Conservation (phyloP, 1,140 invertebrate genomes). For the Dreissena rostriformis region DNA sequence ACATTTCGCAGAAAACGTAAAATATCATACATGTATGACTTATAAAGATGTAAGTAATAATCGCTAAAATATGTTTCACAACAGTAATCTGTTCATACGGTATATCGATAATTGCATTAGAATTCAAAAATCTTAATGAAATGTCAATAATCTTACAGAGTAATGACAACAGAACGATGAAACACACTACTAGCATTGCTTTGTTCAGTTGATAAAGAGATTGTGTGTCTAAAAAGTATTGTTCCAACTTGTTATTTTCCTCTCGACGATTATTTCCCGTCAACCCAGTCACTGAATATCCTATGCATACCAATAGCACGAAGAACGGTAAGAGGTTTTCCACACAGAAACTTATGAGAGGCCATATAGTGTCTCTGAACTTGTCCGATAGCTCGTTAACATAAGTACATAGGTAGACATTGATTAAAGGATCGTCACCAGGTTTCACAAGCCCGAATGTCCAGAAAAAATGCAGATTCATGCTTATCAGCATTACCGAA, state of each 20-base stretch:
- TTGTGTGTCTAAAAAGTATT: slow-evolving; percentile 74
- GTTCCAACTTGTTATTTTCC: slow-evolving; percentile 58
- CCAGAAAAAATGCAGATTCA: slow-evolving; percentile 81
- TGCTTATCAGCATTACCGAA: slow-evolving; percentile 73
- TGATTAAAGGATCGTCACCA: slow-evolving; percentile 57
- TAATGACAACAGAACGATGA: slow-evolving; percentile 30
- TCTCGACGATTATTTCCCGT: not conserved
- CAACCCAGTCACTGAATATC: slow-evolving; percentile 32
- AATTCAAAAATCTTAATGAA: not conserved
- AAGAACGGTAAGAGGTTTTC: slow-evolving; percentile 69
- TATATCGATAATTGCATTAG: slow-evolving; percentile 3
- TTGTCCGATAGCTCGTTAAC: slow-evolving; percentile 67
- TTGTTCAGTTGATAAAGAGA: slow-evolving; percentile 66
- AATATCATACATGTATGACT: slow-evolving; percentile 64
- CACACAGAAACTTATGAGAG: slow-evolving; percentile 69
- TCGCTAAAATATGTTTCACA: not conserved
- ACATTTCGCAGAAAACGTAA: slow-evolving; percentile 50
- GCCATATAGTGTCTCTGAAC: slow-evolving; percentile 72
- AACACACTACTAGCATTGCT: slow-evolving; percentile 59
- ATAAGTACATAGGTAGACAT: slow-evolving; percentile 58
- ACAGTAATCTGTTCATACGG: slow-evolving; percentile 33
- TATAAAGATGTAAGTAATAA: slow-evolving; percentile 61
- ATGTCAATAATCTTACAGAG: slow-evolving; percentile 13
- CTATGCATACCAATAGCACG: slow-evolving; percentile 51
- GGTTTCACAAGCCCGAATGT: slow-evolving; percentile 70